These are phyloP conservation scores for Erithacus rubecula DNA, from an alignment of 2,797 vertebrate species.

Conservation along the genomic window DNA sequence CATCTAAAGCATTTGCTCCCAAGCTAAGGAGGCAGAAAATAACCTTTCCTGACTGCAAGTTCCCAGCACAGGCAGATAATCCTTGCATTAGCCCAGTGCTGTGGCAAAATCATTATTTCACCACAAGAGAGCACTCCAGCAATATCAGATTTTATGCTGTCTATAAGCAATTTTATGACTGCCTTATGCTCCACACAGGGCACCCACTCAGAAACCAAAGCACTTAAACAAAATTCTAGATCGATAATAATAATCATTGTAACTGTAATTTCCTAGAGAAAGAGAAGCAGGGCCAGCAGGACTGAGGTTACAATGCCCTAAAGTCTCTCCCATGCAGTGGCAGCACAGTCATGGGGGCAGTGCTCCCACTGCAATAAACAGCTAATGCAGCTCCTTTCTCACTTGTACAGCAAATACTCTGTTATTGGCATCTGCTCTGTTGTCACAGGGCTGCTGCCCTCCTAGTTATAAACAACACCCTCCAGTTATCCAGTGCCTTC, in stretches of 20 bases:
- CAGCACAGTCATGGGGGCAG: not conserved
- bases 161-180: not conserved
- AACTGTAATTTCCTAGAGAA: conserved; percentile 25
- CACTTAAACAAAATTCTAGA: conserved; percentile 36
- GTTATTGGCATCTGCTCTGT: not conserved
- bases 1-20: conserved; percentile 38
- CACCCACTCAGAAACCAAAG: conserved; percentile 19
- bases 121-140: conserved; percentile 74
- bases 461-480: not conserved
- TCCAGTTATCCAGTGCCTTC: fast-evolving
- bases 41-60: conserved; percentile 14
- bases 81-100: not conserved
- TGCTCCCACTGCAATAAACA: not conserved
- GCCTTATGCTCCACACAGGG: not conserved
- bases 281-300: not conserved
- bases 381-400: not conserved
- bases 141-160: conserved; percentile 38
- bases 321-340: not conserved
- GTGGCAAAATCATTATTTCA: conserved; percentile 49
- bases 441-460: not conserved
- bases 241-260: conserved; percentile 26
- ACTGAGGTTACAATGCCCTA: not conserved
- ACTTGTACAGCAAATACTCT: not conserved
- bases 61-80: conserved; percentile 14
- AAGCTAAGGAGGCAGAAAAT: conserved; percentile 39